Evolutionary conservation across 2,888 invertebrate species (phyloP).

Genomic region (Epistrophella euchroma): DNA sequence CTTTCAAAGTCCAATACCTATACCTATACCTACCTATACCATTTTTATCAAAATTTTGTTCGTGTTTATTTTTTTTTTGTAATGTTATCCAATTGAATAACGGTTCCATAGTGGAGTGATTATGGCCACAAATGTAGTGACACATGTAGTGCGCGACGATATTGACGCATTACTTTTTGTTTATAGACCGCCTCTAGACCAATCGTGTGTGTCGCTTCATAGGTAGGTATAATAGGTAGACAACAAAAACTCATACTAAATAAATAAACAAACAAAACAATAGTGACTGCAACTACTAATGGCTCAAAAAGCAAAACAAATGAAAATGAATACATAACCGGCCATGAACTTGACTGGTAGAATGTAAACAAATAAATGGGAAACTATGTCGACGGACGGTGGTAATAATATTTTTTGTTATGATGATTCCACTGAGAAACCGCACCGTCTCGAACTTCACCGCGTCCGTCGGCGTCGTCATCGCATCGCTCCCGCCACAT

Average conservation of each 20-base stretch:
- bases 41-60: too few species aligned
- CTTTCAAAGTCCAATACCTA: neutral
- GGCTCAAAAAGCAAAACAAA: slow-evolving; percentile 58
- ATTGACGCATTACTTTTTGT: slow-evolving; percentile 18
- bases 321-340: slow-evolving; percentile 76
- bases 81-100: neutral
- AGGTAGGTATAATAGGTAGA: neutral
- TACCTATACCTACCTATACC: too few species aligned
- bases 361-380: slow-evolving; percentile 76
- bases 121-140: slow-evolving; percentile 25
- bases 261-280: slow-evolving; percentile 32
- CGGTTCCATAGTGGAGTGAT: slow-evolving; percentile 9
- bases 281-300: slow-evolving; percentile 33
- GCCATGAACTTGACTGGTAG: slow-evolving; percentile 77
- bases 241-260: slow-evolving; percentile 46
- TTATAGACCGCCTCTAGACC: neutral
- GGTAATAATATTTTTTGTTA: slow-evolving; percentile 47
- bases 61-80: neutral
- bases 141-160: slow-evolving; percentile 33
- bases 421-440: slow-evolving; percentile 62
- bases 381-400: slow-evolving; percentile 71
- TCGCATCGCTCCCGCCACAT: slow-evolving; percentile 32
- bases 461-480: too few species aligned
- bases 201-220: slow-evolving; percentile 28
- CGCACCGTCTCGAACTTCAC: slow-evolving; percentile 31